These are phyloP conservation scores for Buteo buteo DNA, from an alignment of 2,113 vertebrate genomes.

Conservation along the genomic window DNA sequence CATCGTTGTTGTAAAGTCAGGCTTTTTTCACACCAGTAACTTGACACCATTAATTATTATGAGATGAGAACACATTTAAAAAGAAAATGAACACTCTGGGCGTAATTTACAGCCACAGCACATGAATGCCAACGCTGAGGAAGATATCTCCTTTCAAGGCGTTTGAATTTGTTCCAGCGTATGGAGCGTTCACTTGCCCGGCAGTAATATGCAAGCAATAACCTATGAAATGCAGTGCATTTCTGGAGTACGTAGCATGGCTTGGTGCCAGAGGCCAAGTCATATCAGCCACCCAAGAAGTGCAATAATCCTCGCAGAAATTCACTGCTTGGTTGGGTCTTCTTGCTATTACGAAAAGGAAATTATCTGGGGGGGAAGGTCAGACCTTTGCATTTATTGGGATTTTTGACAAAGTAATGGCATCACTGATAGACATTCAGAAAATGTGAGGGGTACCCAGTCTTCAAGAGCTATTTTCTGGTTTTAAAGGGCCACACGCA, in stretches of 20 bases:
- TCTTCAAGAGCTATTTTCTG: background rate
- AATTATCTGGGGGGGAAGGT: background rate
- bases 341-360: slow-evolving; percentile 15
- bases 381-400: background rate
- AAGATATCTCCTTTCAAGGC: slow-evolving; percentile 26
- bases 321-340: slow-evolving; percentile 14
- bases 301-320: slow-evolving; percentile 31
- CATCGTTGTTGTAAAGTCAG: slow-evolving; percentile 38
- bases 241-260: background rate
- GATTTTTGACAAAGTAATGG: background rate
- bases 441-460: background rate
- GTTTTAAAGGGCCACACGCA: background rate
- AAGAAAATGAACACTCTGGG: slow-evolving; percentile 62
- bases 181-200: background rate
- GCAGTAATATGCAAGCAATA: slow-evolving; percentile 8
- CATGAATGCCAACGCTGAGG: background rate
- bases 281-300: slow-evolving; percentile 1
- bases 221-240: background rate
- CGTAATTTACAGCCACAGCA: slow-evolving; percentile 50
- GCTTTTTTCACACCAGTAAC: slow-evolving; percentile 64
- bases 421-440: background rate
- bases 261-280: slow-evolving; percentile 29
- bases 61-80: slow-evolving; percentile 61
- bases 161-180: background rate
- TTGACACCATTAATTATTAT: slow-evolving; percentile 67